These are phyloP conservation scores for Chauna torquata DNA, from an alignment of 2,113 vertebrate genomes.

Conservation along the genomic window DNA sequence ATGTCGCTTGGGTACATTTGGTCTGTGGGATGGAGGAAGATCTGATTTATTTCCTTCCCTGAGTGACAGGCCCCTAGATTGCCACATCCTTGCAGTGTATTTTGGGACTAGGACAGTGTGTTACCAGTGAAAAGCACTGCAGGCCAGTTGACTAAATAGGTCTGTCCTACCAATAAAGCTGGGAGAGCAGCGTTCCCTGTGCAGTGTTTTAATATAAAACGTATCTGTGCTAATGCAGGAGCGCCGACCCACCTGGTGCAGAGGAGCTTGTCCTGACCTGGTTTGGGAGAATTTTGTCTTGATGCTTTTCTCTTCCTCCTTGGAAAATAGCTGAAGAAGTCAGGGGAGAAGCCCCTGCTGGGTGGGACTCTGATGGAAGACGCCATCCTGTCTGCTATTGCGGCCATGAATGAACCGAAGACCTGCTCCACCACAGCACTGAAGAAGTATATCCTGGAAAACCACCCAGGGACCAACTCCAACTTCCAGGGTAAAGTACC, in stretches of 20 bases:
- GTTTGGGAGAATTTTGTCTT: slow-evolving; percentile 84
- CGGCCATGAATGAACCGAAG: slow-evolving; percentile 99
- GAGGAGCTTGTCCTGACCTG: slow-evolving; percentile 83
- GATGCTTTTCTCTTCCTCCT: slow-evolving; percentile 84
- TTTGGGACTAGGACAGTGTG: not conserved
- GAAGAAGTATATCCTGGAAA: slow-evolving; percentile 90
- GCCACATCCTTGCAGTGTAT: not conserved
- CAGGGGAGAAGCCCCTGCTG: slow-evolving; percentile 89
- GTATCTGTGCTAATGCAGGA: slow-evolving; percentile 81
- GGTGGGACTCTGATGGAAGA: slow-evolving; percentile 90
- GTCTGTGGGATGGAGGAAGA: slow-evolving; percentile 35
- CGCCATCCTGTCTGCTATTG: slow-evolving; percentile 93
- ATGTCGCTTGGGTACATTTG: slow-evolving; percentile 11
- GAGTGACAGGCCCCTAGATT: not conserved
- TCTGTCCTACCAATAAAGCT: slow-evolving; percentile 35
- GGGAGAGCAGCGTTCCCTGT: slow-evolving; percentile 69
- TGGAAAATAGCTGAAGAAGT: slow-evolving; percentile 91
- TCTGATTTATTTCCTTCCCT: not conserved
- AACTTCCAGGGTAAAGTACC: slow-evolving; percentile 84
- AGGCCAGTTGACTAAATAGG: not conserved
- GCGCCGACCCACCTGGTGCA: slow-evolving; percentile 81
- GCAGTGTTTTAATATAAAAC: slow-evolving; percentile 75
- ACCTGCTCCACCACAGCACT: slow-evolving; percentile 94
- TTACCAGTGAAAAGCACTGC: not conserved
- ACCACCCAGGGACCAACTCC: slow-evolving; percentile 89